Conservation (phyloP, 2,888 invertebrate species). For the Dicycla oo region DNA sequence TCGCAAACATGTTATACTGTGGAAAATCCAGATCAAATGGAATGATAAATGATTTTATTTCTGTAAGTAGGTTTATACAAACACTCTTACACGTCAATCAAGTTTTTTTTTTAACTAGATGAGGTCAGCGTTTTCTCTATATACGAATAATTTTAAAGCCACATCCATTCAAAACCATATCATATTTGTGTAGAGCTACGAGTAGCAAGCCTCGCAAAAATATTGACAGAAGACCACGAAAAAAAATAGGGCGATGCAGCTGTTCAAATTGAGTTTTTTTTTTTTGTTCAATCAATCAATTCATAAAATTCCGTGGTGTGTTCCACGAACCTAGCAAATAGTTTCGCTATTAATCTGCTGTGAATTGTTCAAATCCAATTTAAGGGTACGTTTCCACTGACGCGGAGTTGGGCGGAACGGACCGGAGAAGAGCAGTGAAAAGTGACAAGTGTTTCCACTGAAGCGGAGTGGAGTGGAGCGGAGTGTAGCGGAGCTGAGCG, state of each 20-base stretch:
- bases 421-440: no score
- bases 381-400: constrained; percentile 30
- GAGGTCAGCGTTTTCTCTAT: no score
- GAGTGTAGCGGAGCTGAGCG: no score
- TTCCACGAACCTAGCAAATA: constrained; percentile 65
- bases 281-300: constrained; percentile 69
- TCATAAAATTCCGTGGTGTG: constrained; percentile 74
- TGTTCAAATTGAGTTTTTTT: constrained; percentile 58
- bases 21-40: background rate
- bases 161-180: constrained; percentile 21
- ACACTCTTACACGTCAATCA: no score
- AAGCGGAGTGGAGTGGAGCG: no score
- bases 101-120: no score
- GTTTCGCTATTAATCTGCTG: constrained; percentile 71
- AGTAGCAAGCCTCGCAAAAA: constrained; percentile 47
- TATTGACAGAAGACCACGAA: constrained; percentile 57
- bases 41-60: no score
- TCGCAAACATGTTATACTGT: background rate
- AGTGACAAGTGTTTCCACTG: no score
- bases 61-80: no score
- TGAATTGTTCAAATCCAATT: constrained; percentile 76
- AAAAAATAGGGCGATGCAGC: constrained; percentile 52
- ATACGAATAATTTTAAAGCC: constrained; percentile 7
- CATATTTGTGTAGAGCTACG: constrained; percentile 43
- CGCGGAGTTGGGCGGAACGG: no score